Evolutionary conservation across 2,888 invertebrate genomes (phyloP).

Genomic region (Perizoma affinitatum): DNA sequence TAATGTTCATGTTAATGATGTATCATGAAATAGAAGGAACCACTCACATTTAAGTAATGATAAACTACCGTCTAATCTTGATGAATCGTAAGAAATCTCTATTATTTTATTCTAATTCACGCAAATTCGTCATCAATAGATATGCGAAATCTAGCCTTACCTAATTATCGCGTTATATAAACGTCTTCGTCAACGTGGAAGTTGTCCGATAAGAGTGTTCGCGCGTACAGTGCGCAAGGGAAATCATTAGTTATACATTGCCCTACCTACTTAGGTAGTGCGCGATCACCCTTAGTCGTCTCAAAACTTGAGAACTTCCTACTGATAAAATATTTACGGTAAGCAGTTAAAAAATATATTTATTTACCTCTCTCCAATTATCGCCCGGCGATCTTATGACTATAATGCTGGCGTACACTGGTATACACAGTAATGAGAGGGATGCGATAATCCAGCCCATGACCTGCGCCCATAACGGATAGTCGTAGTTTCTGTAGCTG

Average conservation of each 20-base stretch:
- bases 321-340: too few relatives aligned
- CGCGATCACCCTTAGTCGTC: too few relatives aligned
- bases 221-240: not conserved
- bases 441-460: constrained; percentile 95
- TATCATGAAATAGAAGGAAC: not conserved
- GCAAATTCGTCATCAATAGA: constrained; percentile 6
- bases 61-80: constrained; percentile 27
- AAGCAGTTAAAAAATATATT: too few relatives aligned
- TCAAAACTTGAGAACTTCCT: too few relatives aligned
- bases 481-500: constrained; percentile 91
- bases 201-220: not conserved
- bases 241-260: too few relatives aligned
- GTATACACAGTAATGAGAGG: constrained; percentile 93
- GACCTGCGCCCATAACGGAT: constrained; percentile 93
- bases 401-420: constrained; percentile 90
- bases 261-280: too few relatives aligned
- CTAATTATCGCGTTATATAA: not conserved
- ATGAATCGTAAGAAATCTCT: constrained; percentile 23
- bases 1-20: too few relatives aligned
- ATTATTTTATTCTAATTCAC: constrained; percentile 4
- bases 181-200: constrained; percentile 1
- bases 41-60: constrained; percentile 11
- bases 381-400: constrained; percentile 88
- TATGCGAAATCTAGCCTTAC: constrained; percentile 1
- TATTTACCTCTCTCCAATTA: constrained; percentile 87